A percentile compares a stretch with the other conserved stretches of the same genome.
These are phyloP conservation scores for Emmelina monodactyla DNA, from an alignment of 2,888 invertebrate species.

Conservation along the genomic window DNA sequence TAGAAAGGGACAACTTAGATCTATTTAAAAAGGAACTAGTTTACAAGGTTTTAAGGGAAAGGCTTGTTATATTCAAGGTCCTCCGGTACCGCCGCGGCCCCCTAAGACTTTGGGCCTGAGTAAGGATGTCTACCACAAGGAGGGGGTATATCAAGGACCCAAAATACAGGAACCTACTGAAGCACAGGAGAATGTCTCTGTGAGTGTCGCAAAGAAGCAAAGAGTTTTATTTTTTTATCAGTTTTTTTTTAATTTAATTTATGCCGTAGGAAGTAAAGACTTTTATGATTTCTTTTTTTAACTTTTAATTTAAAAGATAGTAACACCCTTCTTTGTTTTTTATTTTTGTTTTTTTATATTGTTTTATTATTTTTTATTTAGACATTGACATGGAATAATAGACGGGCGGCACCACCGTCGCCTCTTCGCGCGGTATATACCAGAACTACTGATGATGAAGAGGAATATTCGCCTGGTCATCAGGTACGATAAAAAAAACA, in stretches of 20 bases:
- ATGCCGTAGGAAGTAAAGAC: not conserved
- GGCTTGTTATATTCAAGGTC: constrained; percentile 30
- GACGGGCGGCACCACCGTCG: constrained; percentile 23
- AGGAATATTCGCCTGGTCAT: constrained; percentile 26
- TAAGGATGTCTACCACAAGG: constrained; percentile 25
- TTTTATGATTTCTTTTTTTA: too few species aligned
- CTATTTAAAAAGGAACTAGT: too few species aligned
- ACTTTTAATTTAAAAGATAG: too few species aligned
- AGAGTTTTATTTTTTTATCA: not conserved
- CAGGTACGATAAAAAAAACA: constrained; percentile 19
- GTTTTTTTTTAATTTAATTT: not conserved
- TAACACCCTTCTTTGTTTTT: too few species aligned
- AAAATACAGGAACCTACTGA: constrained; percentile 34
- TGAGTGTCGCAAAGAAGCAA: constrained; percentile 20
- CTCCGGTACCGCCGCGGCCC: constrained; percentile 74
- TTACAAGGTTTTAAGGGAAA: too few species aligned
- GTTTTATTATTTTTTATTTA: too few species aligned
- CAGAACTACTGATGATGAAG: constrained; percentile 25
- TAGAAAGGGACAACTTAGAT: too few species aligned
- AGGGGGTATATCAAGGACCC: constrained; percentile 26
- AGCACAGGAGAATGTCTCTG: constrained; percentile 22
- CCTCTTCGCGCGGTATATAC: constrained; percentile 20
- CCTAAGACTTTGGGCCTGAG: constrained; percentile 73
- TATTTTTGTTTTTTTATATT: too few species aligned
- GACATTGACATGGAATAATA: too few species aligned